phyloP scores from a whole-genome alignment of 2,888 invertebrate genomes.

The Capitulum mitella region DNA sequence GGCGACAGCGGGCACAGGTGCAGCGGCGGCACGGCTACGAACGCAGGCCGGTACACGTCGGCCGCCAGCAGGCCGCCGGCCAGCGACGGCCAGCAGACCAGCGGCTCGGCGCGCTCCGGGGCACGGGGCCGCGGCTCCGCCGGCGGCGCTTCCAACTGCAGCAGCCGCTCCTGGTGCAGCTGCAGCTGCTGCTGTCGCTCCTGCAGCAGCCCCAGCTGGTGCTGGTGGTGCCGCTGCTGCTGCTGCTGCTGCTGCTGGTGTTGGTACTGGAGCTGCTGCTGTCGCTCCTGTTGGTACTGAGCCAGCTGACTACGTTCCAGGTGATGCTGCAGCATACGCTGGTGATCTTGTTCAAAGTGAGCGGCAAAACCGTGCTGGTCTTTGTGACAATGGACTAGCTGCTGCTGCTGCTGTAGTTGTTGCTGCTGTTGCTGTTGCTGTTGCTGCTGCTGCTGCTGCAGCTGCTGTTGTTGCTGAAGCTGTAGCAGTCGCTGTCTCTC shows the following conservation, averaged over 20 bases:
- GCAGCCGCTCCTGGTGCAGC: neutral
- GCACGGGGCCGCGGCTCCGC: neutral
- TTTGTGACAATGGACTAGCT: neutral
- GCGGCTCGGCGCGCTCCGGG: neutral
- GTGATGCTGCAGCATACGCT: neutral
- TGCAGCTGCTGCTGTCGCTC: neutral
- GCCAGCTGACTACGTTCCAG: neutral
- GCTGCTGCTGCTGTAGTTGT: neutral
- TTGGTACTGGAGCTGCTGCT: neutral
- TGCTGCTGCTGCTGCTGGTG: neutral
- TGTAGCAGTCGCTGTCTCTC: neutral
- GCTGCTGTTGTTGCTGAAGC: neutral
- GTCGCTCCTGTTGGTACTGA: neutral
- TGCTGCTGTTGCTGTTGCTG: neutral
- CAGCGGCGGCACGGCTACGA: neutral
- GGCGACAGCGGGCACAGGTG: neutral
- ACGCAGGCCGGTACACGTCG: neutral
- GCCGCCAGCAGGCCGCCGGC: neutral
- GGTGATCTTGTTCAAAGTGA: neutral
- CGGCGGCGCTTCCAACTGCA: neutral
- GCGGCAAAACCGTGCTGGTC: neutral
- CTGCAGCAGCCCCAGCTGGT: neutral
- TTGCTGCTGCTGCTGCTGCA: neutral
- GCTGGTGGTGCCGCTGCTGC: neutral
- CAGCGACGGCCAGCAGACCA: neutral